phyloP scores from a whole-genome alignment of 2,888 invertebrate species.

The Megalurothrips usitatus region DNA sequence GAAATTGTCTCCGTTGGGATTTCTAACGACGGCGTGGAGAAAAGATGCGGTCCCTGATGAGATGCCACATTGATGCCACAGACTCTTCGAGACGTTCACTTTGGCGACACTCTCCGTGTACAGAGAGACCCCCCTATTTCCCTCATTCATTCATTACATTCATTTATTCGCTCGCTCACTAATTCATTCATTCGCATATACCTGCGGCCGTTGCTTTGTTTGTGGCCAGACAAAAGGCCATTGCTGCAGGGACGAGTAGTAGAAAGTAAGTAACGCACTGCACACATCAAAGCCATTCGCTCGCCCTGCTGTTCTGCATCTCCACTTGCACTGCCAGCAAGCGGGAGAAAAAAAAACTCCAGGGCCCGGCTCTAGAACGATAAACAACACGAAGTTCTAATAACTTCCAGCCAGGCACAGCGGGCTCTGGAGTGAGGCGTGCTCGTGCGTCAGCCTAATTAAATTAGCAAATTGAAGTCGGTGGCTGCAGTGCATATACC shows the following conservation, averaged over 20 bases:
- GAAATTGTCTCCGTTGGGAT: not conserved
- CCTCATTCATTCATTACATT: not conserved
- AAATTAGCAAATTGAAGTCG: too few species aligned
- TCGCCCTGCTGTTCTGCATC: not conserved
- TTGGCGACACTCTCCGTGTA: not conserved
- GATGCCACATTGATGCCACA: too few species aligned
- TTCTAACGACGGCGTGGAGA: not conserved
- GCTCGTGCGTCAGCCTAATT: too few species aligned
- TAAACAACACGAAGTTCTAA: too few species aligned
- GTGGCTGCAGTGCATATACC: too few species aligned
- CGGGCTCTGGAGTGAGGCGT: too few species aligned
- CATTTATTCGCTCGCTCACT: not conserved
- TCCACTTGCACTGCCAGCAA: not conserved
- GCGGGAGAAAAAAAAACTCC: not conserved
- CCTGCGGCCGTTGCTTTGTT: not conserved
- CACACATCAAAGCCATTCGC: not conserved
- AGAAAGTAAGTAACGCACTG: not conserved
- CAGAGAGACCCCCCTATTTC: not conserved
- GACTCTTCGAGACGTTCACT: not conserved
- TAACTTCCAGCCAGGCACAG: too few species aligned
- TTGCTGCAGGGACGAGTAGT: too few species aligned
- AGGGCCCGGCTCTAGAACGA: too few species aligned
- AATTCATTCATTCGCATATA: not conserved
- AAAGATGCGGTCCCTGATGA: not conserved
- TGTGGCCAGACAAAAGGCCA: not conserved